Conservation (phyloP, 92 coral and sea anemone species). For the Micromussa lordhowensis region DNA sequence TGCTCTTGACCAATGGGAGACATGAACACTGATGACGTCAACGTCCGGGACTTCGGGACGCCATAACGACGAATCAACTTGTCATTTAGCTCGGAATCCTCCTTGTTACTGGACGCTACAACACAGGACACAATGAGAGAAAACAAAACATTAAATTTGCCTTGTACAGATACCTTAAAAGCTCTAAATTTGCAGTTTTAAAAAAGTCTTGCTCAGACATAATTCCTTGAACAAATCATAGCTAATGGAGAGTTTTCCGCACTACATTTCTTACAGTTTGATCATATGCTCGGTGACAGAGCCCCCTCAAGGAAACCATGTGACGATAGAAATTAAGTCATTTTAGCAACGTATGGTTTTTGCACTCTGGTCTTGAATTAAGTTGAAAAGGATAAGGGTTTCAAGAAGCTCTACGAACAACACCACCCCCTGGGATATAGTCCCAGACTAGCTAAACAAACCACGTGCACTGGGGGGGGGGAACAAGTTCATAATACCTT, state of each 20-base stretch:
- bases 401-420: too few species aligned
- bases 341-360: neutral
- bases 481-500: constrained; percentile 32
- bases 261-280: neutral
- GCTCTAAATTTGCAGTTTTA: neutral
- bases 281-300: neutral
- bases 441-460: neutral
- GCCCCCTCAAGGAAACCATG: neutral
- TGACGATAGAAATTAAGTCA: neutral
- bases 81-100: constrained; percentile 55
- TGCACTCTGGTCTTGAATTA: too few species aligned
- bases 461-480: neutral
- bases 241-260: neutral
- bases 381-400: too few species aligned
- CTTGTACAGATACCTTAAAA: neutral
- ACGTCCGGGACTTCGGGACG: constrained; percentile 60
- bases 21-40: constrained; percentile 75
- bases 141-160: neutral
- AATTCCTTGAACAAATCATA: too few species aligned
- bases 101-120: constrained; percentile 16
- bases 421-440: too few species aligned
- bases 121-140: neutral
- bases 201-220: too few species aligned
- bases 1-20: constrained; percentile 94
- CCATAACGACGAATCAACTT: constrained; percentile 85